Evolutionary conservation across 2,113 vertebrate genomes (phyloP), one percentile per base, ranked within the genome.

Genomic region (Oryzias woworae): DNA sequence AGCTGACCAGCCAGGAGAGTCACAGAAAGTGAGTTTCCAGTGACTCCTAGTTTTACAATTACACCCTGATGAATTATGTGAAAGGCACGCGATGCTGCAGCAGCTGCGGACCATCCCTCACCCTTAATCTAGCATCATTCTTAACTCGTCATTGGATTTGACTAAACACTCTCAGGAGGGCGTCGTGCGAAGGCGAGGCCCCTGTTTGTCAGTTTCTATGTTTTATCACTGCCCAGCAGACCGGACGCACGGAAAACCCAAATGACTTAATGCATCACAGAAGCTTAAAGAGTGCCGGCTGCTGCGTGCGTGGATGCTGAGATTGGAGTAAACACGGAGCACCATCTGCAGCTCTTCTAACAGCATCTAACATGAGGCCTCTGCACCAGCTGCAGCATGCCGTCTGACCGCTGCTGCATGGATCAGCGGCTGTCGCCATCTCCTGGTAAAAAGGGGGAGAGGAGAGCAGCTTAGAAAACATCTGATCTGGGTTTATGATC

Each of bases 341-440:
- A 53, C 16, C 73, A 62, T 72, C 57, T 81, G 74, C 10, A 47
- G 59, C 58, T 65, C 56, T 1, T 42, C 51, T 44, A 41, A 58
- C 54, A 69, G 12, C 62, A 22, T 69, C 46, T 10, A 36, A 17
- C 18, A 52, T 50, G 44, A 61, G 46, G 49, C 49, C 61, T 23
- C 42, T 7, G 62, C 51, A 54, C 45, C 55, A 53, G 36, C 53
- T 36, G 47, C 52, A 14, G 1, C 1, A 18, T 0, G 7, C 50
- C 26, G 41, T 6, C 18, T 3, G 14, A 15, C 15, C 0, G 7
- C 15, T 2, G 8, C 13, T 3, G 4, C 5, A 70, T 52, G 45
- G 23, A 60, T 57, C 47, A 48, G 68, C 66, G 3, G 59, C 71
- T 86, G 82, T 81, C 81, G 78, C 85, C 85, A 75, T 49, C 89